These are phyloP conservation scores for Corythornis vintsioides DNA, from an alignment of 2,113 vertebrate species.

Conservation along the genomic window DNA sequence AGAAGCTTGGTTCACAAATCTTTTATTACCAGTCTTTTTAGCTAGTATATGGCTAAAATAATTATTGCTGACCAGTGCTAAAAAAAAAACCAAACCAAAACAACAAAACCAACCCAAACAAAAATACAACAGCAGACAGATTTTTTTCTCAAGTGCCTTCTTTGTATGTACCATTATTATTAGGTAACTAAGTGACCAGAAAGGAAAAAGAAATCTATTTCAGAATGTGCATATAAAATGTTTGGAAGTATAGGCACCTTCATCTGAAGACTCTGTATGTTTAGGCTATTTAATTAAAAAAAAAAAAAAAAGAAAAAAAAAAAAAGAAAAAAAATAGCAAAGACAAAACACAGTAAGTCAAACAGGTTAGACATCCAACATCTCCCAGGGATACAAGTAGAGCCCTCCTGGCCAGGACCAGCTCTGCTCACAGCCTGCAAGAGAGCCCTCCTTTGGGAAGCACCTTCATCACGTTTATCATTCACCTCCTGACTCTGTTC, in stretches of 20 bases:
- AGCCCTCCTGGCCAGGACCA: neutral
- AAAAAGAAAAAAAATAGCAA: neutral
- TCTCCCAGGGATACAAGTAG: neutral
- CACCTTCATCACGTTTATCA: neutral
- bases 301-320: too few relatives aligned
- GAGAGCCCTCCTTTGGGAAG: neutral
- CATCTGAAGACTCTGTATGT: slow-evolving; percentile 11
- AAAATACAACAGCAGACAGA: neutral
- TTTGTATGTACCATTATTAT: neutral
- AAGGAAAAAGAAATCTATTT: neutral
- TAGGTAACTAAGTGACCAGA: slow-evolving; percentile 9
- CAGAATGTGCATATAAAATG: slow-evolving; percentile 15
- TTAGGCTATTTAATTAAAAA: neutral
- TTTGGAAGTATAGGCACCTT: slow-evolving; percentile 24
- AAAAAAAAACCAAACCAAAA: neutral
- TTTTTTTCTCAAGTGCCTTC: slow-evolving; percentile 25
- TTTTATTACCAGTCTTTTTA: neutral
- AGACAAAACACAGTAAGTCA: slow-evolving; percentile 12
- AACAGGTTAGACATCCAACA: neutral
- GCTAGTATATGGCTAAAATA: slow-evolving; percentile 70
- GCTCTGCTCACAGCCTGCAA: neutral
- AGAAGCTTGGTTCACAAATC: slow-evolving; percentile 30
- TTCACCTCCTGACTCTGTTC: neutral
- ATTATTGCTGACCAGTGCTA: slow-evolving; percentile 69
- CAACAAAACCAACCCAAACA: neutral